Evolutionary conservation across 2,797 vertebrate species (phyloP), one percentile per base, ranked within the genome.

Genomic region (Brachyrhaphis roseni): DNA sequence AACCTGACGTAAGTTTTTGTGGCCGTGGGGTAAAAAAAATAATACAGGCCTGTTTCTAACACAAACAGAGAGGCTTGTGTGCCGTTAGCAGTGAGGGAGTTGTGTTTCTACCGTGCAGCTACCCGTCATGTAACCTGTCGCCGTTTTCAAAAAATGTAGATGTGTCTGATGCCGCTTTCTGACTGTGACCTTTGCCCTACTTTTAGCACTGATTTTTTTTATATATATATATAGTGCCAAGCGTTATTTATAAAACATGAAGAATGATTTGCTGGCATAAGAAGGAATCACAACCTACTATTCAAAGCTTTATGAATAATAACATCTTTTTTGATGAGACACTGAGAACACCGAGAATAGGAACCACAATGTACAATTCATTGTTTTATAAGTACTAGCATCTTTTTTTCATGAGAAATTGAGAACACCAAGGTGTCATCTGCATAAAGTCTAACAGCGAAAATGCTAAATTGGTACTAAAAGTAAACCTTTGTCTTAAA

Each of bases 61-160:
- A 84, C 81, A 91, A 91, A 89, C 79, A 57, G 76, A 83, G 83
- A 78, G 64, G 87, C 34, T 81, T 79, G 79, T 51, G 84, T 70
- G 80, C 84, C 71, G 80, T 84, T 82, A 86, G 84, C 84, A 88
- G 70, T 13, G 45, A 64, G 28, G 41, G 82, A 45, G 78, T 71
- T 78, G 66, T 84, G 81, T 85, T 82, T 82, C 82, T n/a, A 71
- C 78, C 76, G 66, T 78, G 71, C 85, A 87, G 83, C 89, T 86
- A 87, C 57, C 66, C 81, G 79, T 87, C 85, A 84, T 43, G 64
- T 1, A 82, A 47, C 43, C 49, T 13, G 10, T 41, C 79, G 70
- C 77, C 55, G 8, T 64, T 64, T 64, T 36, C n/a, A 4, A 39
- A 39, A 66, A 23, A 39, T 18, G 0, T 75, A 3, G 2, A 15